phyloP scores from a whole-genome alignment of 2,888 invertebrate species.

The Drosophila putrida region DNA sequence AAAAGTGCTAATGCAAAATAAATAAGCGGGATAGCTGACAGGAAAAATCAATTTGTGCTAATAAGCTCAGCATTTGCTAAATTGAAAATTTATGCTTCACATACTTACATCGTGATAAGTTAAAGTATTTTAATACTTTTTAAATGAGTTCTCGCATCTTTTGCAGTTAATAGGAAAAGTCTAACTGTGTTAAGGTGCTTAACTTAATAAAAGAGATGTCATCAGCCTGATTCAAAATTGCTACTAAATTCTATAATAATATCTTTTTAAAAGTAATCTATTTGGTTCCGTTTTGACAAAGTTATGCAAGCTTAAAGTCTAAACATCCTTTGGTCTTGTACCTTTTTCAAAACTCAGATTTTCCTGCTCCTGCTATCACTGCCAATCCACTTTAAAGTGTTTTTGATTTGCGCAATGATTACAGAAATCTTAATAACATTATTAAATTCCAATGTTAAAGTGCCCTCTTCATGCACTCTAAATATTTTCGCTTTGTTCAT shows the following conservation, averaged over 20 bases:
- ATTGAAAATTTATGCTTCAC: conserved; percentile 37
- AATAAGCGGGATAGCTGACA: conserved; percentile 67
- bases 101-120: conserved; percentile 27
- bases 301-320: no score
- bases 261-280: no score
- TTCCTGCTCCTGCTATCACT: background rate
- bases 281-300: no score
- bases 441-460: conserved; percentile 7
- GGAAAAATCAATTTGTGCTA: conserved; percentile 78
- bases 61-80: conserved; percentile 59
- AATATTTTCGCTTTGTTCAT: conserved; percentile 17
- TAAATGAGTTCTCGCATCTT: conserved; percentile 12
- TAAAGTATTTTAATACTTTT: conserved; percentile 15
- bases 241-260: background rate
- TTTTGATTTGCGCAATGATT: conserved; percentile 17
- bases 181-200: conserved; percentile 6
- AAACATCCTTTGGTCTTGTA: no score
- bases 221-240: background rate
- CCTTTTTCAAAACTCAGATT: background rate
- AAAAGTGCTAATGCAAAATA: conserved; percentile 82
- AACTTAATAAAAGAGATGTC: conserved; percentile 2
- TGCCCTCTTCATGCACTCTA: conserved; percentile 16
- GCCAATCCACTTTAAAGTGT: conserved; percentile 1
- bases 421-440: conserved; percentile 16
- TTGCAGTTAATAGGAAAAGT: background rate